phyloP scores from a whole-genome alignment of 2,888 invertebrate species.

The Sesia apiformis region DNA sequence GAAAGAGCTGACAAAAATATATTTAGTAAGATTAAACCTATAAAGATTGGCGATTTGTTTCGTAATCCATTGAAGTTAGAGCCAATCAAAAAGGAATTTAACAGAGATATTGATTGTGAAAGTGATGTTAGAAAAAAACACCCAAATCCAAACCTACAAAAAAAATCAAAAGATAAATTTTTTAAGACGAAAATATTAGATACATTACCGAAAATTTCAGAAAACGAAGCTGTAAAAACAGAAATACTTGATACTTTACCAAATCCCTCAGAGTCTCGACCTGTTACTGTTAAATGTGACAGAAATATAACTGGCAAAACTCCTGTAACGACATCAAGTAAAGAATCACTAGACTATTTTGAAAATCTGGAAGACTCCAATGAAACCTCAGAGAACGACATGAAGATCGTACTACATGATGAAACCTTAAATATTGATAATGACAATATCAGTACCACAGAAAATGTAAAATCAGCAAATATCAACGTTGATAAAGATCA shows the following conservation, averaged over 20 bases:
- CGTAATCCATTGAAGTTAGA: neutral
- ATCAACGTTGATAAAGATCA: no score
- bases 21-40: neutral
- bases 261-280: neutral
- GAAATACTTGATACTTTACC: neutral
- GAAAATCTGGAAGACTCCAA: no score
- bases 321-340: no score
- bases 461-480: no score
- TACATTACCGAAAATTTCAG: neutral
- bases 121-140: neutral
- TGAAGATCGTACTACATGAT: no score
- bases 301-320: no score
- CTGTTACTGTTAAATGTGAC: neutral
- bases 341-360: no score
- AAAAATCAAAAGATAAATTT: neutral
- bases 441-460: no score
- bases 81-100: neutral
- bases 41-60: neutral
- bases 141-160: neutral
- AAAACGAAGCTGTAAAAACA: neutral
- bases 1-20: neutral
- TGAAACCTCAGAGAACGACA: no score
- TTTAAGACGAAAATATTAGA: neutral
- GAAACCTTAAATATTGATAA: no score
- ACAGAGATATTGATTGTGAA: neutral